These are phyloP conservation scores for Pyralis farinalis DNA, from an alignment of 2,888 invertebrate genomes.

Conservation along the genomic window DNA sequence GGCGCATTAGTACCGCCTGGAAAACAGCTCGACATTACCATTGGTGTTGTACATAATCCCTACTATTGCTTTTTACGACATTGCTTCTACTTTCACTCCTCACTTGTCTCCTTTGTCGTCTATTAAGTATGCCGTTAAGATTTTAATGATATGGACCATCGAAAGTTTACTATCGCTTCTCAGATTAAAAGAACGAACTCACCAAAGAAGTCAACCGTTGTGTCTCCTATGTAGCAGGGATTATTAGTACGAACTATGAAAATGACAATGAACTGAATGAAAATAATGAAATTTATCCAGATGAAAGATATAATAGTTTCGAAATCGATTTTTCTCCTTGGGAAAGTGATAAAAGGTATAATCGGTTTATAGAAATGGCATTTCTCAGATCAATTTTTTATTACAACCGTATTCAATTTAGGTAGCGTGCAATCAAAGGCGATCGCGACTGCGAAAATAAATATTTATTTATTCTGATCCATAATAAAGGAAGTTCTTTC, in stretches of 20 bases:
- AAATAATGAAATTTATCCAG: no score
- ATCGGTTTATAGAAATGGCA: no score
- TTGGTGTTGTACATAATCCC: slow-evolving; percentile 74
- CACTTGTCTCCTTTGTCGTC: slow-evolving; percentile 42
- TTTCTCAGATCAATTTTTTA: not conserved
- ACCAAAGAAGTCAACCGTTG: no score
- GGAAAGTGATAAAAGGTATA: no score
- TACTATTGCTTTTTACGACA: slow-evolving; percentile 74
- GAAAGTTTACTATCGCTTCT: slow-evolving; percentile 3
- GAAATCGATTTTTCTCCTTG: no score
- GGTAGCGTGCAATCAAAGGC: not conserved
- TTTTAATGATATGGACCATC: slow-evolving; percentile 24
- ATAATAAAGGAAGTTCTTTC: slow-evolving; percentile 41
- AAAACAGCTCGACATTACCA: slow-evolving; percentile 73
- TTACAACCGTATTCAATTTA: not conserved
- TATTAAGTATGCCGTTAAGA: slow-evolving; percentile 40
- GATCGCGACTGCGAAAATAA: not conserved
- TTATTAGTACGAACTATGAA: no score
- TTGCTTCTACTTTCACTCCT: slow-evolving; percentile 56
- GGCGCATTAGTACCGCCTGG: slow-evolving; percentile 72
- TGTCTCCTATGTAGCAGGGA: no score
- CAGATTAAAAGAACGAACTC: no score
- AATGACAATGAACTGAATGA: no score
- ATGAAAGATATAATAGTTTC: no score
- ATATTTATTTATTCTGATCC: slow-evolving; percentile 6